Conservation (phyloP, 2,113 vertebrate genomes). For the Mustela lutreola region DNA sequence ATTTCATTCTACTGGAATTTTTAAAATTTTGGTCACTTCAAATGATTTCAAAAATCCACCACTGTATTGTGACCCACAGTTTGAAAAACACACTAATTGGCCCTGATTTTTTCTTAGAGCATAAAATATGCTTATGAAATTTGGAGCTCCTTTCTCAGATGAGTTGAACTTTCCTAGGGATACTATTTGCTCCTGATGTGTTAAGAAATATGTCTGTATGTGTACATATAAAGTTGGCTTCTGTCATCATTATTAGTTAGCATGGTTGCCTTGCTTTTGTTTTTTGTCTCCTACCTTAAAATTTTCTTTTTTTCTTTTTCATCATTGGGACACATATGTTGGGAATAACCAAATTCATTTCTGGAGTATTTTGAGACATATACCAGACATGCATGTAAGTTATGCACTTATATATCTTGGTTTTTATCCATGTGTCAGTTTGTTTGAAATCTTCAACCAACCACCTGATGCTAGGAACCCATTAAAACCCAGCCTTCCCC, state of each 20-base stretch:
- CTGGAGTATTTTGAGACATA: slow-evolving; percentile 9
- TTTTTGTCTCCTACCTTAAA: slow-evolving; percentile 35
- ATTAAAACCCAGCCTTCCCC: neutral
- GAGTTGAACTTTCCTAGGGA: neutral
- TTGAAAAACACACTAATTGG: neutral
- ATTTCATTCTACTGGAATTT: slow-evolving; percentile 12
- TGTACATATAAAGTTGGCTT: neutral
- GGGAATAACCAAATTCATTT: slow-evolving; percentile 30
- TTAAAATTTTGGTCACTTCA: neutral
- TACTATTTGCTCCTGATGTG: neutral
- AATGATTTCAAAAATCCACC: neutral
- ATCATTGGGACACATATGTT: neutral
- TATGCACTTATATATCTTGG: neutral
- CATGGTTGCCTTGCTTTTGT: neutral
- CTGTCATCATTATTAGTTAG: neutral
- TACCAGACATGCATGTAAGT: neutral
- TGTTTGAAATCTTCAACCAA: neutral
- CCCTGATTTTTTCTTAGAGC: neutral
- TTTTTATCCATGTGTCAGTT: neutral
- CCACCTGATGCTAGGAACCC: neutral
- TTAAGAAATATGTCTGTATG: neutral
- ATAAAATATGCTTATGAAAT: slow-evolving; percentile 24
- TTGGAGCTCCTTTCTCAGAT: slow-evolving; percentile 44
- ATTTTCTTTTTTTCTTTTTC: neutral
- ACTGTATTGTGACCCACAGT: neutral